Base-by-base conservation (phyloP, 2,888 invertebrate species). In the Metalampra italica region DNA sequence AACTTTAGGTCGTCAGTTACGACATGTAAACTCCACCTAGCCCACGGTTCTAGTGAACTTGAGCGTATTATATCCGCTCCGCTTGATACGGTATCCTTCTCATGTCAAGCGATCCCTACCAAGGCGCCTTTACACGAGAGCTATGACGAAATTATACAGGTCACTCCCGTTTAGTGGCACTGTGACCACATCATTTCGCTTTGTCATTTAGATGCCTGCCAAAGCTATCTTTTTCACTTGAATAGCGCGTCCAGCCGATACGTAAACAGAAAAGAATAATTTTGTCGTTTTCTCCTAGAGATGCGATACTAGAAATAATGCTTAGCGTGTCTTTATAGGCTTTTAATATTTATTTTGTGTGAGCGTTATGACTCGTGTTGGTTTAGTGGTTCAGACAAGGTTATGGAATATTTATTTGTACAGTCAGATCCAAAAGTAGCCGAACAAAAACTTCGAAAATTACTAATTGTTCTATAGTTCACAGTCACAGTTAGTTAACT, bases 161-260 rank as follows among this genome's bases (percentile, higher is more conserved):
- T 22, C 22, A 22, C 3, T 11, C 32, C 29, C 36, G 32, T 30
- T 48, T 48, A 48, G 13, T 29, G 34, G 36, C 14, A 40, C 12
- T 34, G 29, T 47, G 42, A 15, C 45, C 29, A 29, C 45, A 36
- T 41, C 36, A 37, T 32, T 41, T 30, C 14, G 45, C 45, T 41
- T 49, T 49, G 49, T 49, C 45, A 48, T 48, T 48, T 30, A 48
- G 43, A 48, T 48, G 43, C 39, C 22, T 9, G 7, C 43, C 15
- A 43, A 29, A 49, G 45, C 45, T 36, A 12, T 49, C 45, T 49
- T 41, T 45, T 45, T 49, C 45, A 45, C n/a, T 12, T 15, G 15
- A 46, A 15, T 15, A 32, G 15, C 30, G 11, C 30, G 13, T 12
- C 13, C 13, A 22, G 12, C 42, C 29, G 42, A 42, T 30, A 29